A percentile compares a stretch with the other conserved stretches of the same genome.
phyloP scores from a whole-genome alignment of 2,113 vertebrate species.

The Stictonetta naevosa region DNA sequence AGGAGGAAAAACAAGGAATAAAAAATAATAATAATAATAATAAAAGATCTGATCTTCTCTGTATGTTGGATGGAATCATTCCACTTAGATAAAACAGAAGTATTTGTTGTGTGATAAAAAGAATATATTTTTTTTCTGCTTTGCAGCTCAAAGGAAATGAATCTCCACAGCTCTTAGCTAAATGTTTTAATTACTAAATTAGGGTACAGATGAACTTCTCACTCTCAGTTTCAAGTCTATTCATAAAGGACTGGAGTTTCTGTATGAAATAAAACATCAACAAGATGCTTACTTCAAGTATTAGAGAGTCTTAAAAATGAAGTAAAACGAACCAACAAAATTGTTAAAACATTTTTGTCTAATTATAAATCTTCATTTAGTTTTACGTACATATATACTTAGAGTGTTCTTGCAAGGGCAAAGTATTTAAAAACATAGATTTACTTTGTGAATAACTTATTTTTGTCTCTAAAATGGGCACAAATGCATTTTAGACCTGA shows the following conservation, averaged over 20 bases:
- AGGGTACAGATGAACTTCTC: neutral
- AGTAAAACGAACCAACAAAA: neutral
- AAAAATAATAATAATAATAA: neutral
- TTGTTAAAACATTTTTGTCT: neutral
- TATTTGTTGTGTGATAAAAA: neutral
- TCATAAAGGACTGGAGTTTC: neutral
- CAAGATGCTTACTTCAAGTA: neutral
- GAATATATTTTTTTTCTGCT: neutral
- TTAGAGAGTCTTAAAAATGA: neutral
- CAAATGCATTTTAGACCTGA: neutral
- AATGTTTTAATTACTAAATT: neutral
- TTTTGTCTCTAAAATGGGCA: neutral
- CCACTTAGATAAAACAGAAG: neutral
- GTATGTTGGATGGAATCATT: neutral
- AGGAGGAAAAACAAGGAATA: neutral
- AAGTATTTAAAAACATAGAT: neutral
- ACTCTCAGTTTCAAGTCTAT: neutral
- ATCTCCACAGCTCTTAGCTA: neutral
- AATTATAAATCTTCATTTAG: neutral
- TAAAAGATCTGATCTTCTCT: neutral
- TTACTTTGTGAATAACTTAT: neutral
- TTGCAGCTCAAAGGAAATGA: neutral
- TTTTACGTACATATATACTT: neutral
- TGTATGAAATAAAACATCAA: neutral
- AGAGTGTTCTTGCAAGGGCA: neutral